Evolutionary conservation across 2,888 invertebrate genomes (phyloP).

Genomic region (Caenorhabditis sinica): DNA sequence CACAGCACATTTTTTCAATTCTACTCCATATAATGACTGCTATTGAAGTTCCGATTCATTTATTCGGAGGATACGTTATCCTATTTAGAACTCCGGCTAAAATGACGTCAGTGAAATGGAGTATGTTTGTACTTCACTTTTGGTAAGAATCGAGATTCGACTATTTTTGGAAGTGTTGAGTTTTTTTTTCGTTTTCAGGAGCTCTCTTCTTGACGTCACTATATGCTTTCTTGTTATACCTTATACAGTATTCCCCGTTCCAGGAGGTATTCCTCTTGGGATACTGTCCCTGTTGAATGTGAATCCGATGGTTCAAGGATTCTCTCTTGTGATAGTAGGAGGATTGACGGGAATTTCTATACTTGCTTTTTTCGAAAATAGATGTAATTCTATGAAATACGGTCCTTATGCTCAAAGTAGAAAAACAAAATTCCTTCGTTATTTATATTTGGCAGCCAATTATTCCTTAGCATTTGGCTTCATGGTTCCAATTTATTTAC

Average conservation of each 20-base stretch:
- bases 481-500: constrained; percentile 37
- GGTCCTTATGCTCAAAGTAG: constrained; percentile 32
- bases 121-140: constrained; percentile 46
- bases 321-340: constrained; percentile 19
- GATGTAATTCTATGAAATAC: constrained; percentile 39
- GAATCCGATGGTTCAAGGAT: constrained; percentile 27
- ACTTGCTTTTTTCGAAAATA: constrained; percentile 33
- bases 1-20: neutral
- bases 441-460: constrained; percentile 12
- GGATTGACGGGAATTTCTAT: constrained; percentile 41
- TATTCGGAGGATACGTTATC: constrained; percentile 37
- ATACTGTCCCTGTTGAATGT: constrained; percentile 15
- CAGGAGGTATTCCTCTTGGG: constrained; percentile 36
- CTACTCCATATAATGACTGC: constrained; percentile 23
- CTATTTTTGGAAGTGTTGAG: neutral
- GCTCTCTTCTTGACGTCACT: constrained; percentile 30
- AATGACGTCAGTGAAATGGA: constrained; percentile 46
- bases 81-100: constrained; percentile 34
- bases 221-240: constrained; percentile 41
- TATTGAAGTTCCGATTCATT: constrained; percentile 36
- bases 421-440: neutral
- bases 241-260: constrained; percentile 40
- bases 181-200: constrained; percentile 30
- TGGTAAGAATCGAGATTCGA: constrained; percentile 18
- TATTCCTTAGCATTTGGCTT: constrained; percentile 22